Base-by-base conservation (phyloP, 1,140 invertebrate genomes). In the Drosophila pruinosa region DNA sequence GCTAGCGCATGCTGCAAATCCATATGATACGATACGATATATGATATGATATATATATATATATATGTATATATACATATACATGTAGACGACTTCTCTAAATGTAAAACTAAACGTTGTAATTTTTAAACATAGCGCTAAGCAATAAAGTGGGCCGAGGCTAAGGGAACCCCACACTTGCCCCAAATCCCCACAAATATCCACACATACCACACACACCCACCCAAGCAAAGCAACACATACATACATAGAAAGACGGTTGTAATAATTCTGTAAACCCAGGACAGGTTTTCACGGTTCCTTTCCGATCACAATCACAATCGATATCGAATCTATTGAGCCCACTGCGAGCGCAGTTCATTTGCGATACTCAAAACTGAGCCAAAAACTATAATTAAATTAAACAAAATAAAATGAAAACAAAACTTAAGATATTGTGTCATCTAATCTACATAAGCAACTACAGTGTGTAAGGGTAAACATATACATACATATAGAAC, bases 301-400 rank as follows among this genome's bases (percentile, higher is more conserved):
- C 81, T 86, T 85, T 72, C 28, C 63, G 50, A 59, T 61, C 34
- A 68, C 47, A 72, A 72, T 68, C 63, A 69, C 47, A 59, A 72
- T 61, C 41, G 63, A 72, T 59, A 68, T 72, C 70, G 70, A 72
- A 72, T 68, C 63, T 61, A 68, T 68, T 54, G 56, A 68, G 54
- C 64, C 70, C 52, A 72, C 54, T 56, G 75, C 72, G 72, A 79
- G 72, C 67, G 68, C 78, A 85, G 73, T 86, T 86, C 62, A 75
- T 71, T 74, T 77, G 72, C 71, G 72, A 70, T 86, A 85, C 81
- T 85, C 81, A 85, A 68, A 85, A 78, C 81, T 77, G 82, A 85
- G 81, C 81, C 81, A 85, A 85, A 85, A 86, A 34, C 31, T 34
- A 34, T n/a, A 34, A 86, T 65, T 78, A 88, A 72, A 58, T 74